phyloP scores from a whole-genome alignment of 2,797 vertebrate species.

The Poecile montanus region DNA sequence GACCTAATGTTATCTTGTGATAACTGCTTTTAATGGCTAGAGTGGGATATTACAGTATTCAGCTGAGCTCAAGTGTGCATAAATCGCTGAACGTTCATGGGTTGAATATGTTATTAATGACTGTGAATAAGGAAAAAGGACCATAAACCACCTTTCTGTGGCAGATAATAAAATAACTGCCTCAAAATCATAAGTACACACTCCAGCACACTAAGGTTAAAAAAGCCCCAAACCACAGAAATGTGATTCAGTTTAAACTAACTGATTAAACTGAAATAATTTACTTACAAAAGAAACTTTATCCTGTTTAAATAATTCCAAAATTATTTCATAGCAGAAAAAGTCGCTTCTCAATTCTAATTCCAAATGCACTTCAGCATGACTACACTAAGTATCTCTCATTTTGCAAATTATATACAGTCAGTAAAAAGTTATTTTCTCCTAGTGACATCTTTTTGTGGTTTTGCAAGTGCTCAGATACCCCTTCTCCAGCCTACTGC shows the following conservation, averaged over 20 bases:
- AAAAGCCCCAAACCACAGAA: neutral
- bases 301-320: neutral
- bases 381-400: neutral
- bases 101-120: conserved; percentile 31
- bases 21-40: conserved; percentile 42
- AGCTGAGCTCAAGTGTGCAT: conserved; percentile 27
- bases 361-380: neutral
- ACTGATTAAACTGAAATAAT: neutral
- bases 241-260: neutral
- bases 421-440: neutral
- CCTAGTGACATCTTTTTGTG: neutral
- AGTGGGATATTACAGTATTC: neutral
- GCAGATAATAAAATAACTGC: conserved; percentile 46
- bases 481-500: neutral
- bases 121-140: conserved; percentile 15
- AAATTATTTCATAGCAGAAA: neutral
- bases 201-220: neutral
- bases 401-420: neutral
- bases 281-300: neutral
- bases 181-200: neutral
- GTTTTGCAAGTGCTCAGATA: neutral
- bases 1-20: neutral
- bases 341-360: neutral
- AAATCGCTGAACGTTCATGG: conserved; percentile 46
- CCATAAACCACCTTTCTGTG: conserved; percentile 38